phyloP scores from a whole-genome alignment of 2,113 vertebrate genomes.

The Carlito syrichta region DNA sequence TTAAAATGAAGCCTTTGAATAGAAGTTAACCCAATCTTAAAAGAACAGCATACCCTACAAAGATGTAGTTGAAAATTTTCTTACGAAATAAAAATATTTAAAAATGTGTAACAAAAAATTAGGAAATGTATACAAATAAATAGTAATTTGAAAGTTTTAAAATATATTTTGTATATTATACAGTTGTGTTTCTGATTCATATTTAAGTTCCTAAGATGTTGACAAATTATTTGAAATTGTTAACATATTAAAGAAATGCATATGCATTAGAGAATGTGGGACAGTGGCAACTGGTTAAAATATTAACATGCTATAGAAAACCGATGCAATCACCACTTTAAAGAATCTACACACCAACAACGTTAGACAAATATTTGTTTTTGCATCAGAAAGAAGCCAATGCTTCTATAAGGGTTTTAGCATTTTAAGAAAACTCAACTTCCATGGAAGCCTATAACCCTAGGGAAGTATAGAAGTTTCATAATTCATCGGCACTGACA shows the following conservation, averaged over 20 bases:
- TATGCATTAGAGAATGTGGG: background rate
- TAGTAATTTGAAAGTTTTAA: background rate
- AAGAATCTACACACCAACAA: background rate
- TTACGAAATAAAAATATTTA: background rate
- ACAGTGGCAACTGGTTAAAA: background rate
- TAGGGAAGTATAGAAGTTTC: background rate
- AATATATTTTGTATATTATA: background rate
- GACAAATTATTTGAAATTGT: background rate
- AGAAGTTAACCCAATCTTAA: background rate
- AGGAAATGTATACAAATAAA: background rate
- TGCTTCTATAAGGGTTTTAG: accelerated
- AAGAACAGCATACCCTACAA: background rate
- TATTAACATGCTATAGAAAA: background rate
- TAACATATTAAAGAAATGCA: background rate
- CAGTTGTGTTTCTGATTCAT: background rate
- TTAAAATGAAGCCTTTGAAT: slow-evolving; percentile 48
- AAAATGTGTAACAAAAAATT: background rate
- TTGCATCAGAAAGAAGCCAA: background rate
- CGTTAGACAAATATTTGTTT: background rate
- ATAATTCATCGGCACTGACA: background rate
- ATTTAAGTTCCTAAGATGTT: background rate
- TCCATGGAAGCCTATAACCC: background rate
- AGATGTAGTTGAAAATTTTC: background rate
- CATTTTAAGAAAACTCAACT: background rate
- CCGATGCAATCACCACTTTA: accelerated